Evolutionary conservation across 2,113 vertebrate genomes (phyloP).

Genomic region (Mohoua ochrocephala): DNA sequence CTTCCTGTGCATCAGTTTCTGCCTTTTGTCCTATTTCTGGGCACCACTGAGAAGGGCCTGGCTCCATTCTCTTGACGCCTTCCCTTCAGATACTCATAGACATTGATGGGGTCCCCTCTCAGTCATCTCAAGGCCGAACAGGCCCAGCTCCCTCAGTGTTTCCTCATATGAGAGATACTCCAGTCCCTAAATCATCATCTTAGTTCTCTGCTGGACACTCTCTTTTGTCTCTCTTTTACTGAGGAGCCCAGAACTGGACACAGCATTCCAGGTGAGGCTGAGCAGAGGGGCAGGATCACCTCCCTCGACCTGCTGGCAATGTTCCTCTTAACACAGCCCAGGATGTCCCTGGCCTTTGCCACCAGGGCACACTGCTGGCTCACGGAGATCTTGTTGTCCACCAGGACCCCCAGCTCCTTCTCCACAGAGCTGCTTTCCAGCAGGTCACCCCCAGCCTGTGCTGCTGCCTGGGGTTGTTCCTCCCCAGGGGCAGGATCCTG

Average conservation of each 20-base stretch:
- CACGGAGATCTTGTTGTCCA: background rate
- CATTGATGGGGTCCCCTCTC: background rate
- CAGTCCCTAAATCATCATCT: background rate
- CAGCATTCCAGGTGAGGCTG: background rate
- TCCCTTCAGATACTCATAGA: background rate
- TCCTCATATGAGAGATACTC: background rate
- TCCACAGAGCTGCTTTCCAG: too few relatives aligned
- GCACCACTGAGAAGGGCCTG: background rate
- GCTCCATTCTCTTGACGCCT: background rate
- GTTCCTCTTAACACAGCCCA: fast-evolving
- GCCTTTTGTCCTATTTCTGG: background rate
- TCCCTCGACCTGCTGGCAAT: fast-evolving
- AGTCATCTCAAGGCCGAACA: background rate
- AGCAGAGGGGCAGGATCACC: background rate
- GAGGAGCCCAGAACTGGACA: background rate
- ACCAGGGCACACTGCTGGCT: too few relatives aligned
- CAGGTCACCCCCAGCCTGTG: too few relatives aligned
- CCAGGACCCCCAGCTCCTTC: background rate
- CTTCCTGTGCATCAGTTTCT: background rate
- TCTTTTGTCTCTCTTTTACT: background rate
- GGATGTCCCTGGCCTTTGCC: background rate
- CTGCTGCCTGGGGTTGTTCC: background rate
- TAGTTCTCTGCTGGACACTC: background rate
- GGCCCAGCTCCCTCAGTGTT: background rate
- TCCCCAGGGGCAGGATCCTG: background rate